Evolutionary conservation across 2,113 vertebrate genomes (phyloP).

Genomic region (Calyptommatus sinebrachiatus): DNA sequence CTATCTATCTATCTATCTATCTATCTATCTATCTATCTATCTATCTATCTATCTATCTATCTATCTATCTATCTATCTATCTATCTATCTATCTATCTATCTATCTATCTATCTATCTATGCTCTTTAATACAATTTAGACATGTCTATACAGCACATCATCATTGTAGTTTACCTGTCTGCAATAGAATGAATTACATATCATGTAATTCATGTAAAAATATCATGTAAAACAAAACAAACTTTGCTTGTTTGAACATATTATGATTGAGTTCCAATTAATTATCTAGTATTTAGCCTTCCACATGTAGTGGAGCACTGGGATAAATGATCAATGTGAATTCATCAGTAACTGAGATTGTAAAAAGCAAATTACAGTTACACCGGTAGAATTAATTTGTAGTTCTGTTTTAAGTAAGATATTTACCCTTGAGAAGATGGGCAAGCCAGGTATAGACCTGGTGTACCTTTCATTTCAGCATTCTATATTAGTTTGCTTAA

Average conservation of each 20-base stretch:
- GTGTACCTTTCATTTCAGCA: conserved; percentile 50
- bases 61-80: too few species aligned
- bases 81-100: too few species aligned
- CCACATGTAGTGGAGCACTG: neutral
- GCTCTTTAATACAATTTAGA: neutral
- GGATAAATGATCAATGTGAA: conserved; percentile 35
- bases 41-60: too few species aligned
- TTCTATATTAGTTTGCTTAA: conserved; percentile 54
- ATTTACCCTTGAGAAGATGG: conserved; percentile 44
- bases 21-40: too few species aligned
- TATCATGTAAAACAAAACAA: neutral
- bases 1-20: too few species aligned
- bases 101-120: too few species aligned
- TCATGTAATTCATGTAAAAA: too few species aligned
- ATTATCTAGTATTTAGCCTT: neutral
- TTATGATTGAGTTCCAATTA: neutral
- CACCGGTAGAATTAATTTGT: conserved; percentile 44
- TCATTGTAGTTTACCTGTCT: neutral
- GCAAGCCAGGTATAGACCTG: conserved; percentile 39
- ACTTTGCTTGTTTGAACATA: too few species aligned
- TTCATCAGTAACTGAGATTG: conserved; percentile 45
- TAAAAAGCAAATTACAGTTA: neutral
- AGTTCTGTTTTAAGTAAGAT: conserved; percentile 46
- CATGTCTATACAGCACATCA: neutral
- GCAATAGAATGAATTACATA: neutral